phyloP scores from a whole-genome alignment of 2,888 invertebrate species.

The Sthenelais limicola region DNA sequence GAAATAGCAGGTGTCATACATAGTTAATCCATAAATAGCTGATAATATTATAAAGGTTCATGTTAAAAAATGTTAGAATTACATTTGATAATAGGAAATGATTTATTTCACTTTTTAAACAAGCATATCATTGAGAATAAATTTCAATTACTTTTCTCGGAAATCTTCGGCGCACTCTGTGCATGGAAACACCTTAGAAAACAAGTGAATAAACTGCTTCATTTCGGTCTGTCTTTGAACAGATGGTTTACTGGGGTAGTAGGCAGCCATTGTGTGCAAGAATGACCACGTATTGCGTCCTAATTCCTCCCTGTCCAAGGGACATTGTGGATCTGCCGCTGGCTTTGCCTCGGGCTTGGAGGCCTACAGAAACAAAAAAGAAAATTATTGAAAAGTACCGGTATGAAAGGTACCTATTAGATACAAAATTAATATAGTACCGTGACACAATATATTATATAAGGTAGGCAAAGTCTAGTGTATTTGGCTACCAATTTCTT shows the following conservation, averaged over 20 bases:
- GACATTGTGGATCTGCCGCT: conserved; percentile 71
- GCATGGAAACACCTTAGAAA: conserved; percentile 95
- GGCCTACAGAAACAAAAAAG: conserved; percentile 2
- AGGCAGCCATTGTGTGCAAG: conserved; percentile 96
- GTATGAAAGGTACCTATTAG: too few species aligned
- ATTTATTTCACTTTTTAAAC: background rate
- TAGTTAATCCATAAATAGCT: too few species aligned
- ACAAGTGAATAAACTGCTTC: conserved; percentile 84
- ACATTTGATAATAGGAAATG: too few species aligned
- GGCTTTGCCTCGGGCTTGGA: background rate
- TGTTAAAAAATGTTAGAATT: too few species aligned
- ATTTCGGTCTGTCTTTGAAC: conserved; percentile 81
- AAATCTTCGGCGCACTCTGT: conserved; percentile 91
- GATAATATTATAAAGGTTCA: too few species aligned
- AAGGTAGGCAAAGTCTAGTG: too few species aligned
- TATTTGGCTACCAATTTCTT: too few species aligned
- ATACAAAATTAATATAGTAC: too few species aligned
- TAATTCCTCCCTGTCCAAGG: conserved; percentile 75
- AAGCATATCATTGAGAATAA: background rate
- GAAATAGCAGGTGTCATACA: too few species aligned
- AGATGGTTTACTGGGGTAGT: conserved; percentile 88
- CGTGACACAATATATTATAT: too few species aligned
- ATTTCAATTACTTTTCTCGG: conserved; percentile 80
- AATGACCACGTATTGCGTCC: conserved; percentile 90
- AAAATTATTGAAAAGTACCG: background rate